Evolutionary conservation across 2,113 vertebrate genomes (phyloP).

Genomic region (Chunga burmeisteri): DNA sequence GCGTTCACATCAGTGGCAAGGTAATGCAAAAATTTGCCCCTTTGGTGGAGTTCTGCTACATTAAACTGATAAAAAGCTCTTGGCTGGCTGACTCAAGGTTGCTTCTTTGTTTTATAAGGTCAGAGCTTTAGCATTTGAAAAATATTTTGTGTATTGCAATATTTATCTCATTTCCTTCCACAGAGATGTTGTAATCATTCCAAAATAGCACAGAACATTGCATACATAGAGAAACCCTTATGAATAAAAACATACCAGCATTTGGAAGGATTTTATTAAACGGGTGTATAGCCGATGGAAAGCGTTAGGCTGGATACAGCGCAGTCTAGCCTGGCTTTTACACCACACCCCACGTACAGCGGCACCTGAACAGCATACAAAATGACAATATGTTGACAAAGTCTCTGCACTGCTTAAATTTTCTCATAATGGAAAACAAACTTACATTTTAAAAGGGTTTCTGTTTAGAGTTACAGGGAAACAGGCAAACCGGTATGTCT

Average conservation of each 20-base stretch:
- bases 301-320: not conserved
- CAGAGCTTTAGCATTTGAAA: not conserved
- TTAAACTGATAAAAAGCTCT: constrained; percentile 54
- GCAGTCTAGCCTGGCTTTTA: not conserved
- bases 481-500: not conserved
- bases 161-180: not conserved
- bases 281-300: not conserved
- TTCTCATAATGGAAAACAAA: not conserved
- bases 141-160: not conserved
- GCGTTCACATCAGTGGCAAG: not conserved
- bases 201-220: not conserved
- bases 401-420: not conserved
- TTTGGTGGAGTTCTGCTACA: constrained; percentile 42
- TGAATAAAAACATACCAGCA: not conserved
- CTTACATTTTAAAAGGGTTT: not conserved
- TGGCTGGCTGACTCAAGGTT: constrained; percentile 2
- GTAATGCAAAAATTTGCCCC: constrained; percentile 9
- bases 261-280: not conserved
- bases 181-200: not conserved
- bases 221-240: not conserved
- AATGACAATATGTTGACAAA: not conserved
- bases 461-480: not conserved
- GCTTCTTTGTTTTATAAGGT: constrained; percentile 30
- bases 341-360: not conserved
- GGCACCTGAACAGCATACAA: not conserved